phyloP scores from a whole-genome alignment of 2,888 invertebrate species.

The Tenthredo livida region DNA sequence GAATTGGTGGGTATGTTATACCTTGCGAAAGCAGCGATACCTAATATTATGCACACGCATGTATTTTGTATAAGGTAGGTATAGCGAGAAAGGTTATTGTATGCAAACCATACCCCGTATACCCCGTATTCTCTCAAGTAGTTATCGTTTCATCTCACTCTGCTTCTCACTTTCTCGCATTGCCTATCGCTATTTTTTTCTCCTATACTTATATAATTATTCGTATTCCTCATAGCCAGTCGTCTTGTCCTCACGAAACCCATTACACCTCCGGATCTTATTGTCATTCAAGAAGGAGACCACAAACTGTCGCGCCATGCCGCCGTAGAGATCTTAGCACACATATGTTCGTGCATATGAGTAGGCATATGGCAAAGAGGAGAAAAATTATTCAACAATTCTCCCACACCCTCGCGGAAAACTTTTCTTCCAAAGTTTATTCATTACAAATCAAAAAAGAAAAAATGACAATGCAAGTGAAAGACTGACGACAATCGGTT shows the following conservation, averaged over 20 bases:
- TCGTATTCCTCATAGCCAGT: slow-evolving; percentile 6
- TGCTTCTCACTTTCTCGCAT: background rate
- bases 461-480: background rate
- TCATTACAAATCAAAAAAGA: background rate
- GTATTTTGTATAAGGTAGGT: background rate
- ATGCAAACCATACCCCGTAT: slow-evolving; percentile 38
- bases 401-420: background rate
- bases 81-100: slow-evolving; percentile 22
- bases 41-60: slow-evolving; percentile 21
- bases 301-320: slow-evolving; percentile 14
- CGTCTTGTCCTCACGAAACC: slow-evolving; percentile 5
- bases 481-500: background rate
- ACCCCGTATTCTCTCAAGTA: slow-evolving; percentile 11
- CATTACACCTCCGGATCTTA: slow-evolving; percentile 11
- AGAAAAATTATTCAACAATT: background rate
- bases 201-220: slow-evolving; percentile 9
- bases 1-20: background rate
- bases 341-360: background rate
- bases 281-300: slow-evolving; percentile 24
- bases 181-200: background rate
- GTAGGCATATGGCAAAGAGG: background rate
- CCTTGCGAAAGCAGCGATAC: background rate
- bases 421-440: background rate
- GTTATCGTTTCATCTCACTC: background rate
- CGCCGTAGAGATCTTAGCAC: background rate